Percentiles rank a stretch among this genome's conserved stretches.
Conservation (phyloP, 1,140 invertebrate genomes). For the Pogonomyrmex californicus region DNA sequence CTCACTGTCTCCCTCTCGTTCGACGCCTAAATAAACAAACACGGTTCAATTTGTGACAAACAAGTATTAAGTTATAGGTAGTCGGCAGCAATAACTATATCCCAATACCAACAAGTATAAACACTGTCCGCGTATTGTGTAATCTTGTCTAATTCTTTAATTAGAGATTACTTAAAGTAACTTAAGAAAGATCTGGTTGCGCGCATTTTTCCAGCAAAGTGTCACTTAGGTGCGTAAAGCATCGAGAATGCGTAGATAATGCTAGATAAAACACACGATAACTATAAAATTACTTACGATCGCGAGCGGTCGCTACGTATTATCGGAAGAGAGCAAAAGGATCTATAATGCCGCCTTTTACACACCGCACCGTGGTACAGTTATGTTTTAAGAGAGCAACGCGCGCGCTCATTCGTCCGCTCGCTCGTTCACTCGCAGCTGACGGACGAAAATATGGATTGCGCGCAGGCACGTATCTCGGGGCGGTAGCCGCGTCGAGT, state of each 20-base stretch:
- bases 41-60: conserved; percentile 33
- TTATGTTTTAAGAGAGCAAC: conserved; percentile 17
- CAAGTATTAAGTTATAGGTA: neutral
- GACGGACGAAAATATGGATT: conserved; percentile 82
- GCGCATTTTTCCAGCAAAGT: neutral
- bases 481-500: conserved; percentile 82
- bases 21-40: conserved; percentile 48
- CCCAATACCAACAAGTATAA: neutral
- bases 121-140: neutral
- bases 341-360: neutral
- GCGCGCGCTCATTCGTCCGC: neutral
- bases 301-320: neutral
- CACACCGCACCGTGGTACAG: neutral
- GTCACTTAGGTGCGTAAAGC: neutral
- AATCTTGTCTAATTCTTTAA: neutral
- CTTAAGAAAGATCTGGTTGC: neutral
- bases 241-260: neutral
- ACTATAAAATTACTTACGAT: conserved; percentile 15
- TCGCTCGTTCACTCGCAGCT: conserved; percentile 29
- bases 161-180: neutral
- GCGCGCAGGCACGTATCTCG: conserved; percentile 80
- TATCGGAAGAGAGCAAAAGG: conserved; percentile 5
- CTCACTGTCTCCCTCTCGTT: neutral
- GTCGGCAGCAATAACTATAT: neutral
- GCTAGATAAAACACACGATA: neutral